These are phyloP conservation scores for Glomeris maerens DNA, from an alignment of 1,140 invertebrate genomes.

Conservation along the genomic window DNA sequence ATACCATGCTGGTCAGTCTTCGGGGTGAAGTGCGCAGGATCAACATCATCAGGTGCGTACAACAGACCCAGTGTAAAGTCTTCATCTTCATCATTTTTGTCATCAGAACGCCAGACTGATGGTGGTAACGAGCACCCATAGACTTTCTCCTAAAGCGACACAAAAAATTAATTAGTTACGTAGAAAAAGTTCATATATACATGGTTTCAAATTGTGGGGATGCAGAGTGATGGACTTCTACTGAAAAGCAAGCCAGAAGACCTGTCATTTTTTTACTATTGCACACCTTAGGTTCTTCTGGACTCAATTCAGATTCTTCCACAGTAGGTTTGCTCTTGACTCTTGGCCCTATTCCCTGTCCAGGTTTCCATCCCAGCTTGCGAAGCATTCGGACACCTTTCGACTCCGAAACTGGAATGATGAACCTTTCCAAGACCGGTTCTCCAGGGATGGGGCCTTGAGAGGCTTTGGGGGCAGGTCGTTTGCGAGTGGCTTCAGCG, in stretches of 20 bases:
- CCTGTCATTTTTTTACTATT: no score
- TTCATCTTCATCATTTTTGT: constrained; percentile 23
- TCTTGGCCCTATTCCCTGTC: constrained; percentile 74
- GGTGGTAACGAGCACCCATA: constrained; percentile 53
- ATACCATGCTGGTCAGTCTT: constrained; percentile 55
- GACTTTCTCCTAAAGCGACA: constrained; percentile 34
- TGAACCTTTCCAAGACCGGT: constrained; percentile 59
- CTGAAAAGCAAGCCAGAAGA: no score
- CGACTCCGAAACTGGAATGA: constrained; percentile 69
- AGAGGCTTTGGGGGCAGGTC: constrained; percentile 24
- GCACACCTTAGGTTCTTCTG: constrained; percentile 22
- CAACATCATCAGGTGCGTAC: constrained; percentile 75
- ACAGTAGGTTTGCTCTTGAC: constrained; percentile 40
- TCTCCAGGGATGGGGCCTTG: constrained; percentile 60
- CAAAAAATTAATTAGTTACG: no score
- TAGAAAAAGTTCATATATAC: no score
- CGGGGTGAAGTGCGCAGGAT: constrained; percentile 47
- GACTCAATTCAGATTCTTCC: constrained; percentile 28
- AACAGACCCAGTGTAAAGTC: constrained; percentile 28
- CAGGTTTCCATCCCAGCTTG: constrained; percentile 78
- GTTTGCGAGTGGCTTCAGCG: constrained; percentile 20
- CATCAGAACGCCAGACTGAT: constrained; percentile 14
- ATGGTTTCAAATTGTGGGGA: no score
- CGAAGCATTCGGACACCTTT: constrained; percentile 71
- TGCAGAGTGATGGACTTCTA: no score